Conservation (phyloP, 2,113 vertebrate species). For the Rhodinocichla rosea region DNA sequence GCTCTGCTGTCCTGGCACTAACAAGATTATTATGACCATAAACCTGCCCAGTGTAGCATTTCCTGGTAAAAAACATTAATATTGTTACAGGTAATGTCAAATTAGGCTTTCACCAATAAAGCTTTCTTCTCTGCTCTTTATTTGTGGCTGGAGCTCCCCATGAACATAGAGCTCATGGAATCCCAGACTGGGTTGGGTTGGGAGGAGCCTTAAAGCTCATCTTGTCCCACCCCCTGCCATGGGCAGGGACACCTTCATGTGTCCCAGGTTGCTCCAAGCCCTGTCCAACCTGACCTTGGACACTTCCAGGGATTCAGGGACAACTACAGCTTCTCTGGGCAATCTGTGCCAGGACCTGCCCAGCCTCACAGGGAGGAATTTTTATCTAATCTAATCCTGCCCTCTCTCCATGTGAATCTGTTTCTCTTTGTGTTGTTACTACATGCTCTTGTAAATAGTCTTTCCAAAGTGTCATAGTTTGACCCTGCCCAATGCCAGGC, state of each 20-base stretch:
- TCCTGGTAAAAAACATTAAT: background rate
- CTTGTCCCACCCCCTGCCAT: background rate
- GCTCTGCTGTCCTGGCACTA: background rate
- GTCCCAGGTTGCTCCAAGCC: background rate
- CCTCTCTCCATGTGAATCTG: background rate
- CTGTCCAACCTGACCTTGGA: accelerated
- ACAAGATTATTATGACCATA: background rate
- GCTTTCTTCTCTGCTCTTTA: background rate
- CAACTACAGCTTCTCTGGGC: background rate
- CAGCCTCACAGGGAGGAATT: background rate
- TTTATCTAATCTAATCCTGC: background rate
- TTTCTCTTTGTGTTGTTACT: background rate
- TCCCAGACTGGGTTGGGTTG: background rate
- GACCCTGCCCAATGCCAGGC: background rate
- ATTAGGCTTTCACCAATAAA: background rate
- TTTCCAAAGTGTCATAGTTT: background rate
- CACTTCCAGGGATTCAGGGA: background rate
- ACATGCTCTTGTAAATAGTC: background rate
- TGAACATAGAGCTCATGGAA: background rate
- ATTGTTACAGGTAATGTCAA: background rate
- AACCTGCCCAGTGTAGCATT: background rate
- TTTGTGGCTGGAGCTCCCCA: background rate
- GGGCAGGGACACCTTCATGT: background rate
- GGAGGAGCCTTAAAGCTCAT: background rate
- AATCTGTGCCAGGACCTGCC: background rate